Base-by-base conservation (phyloP, 2,888 invertebrate species). In the Lasius fuliginosus region DNA sequence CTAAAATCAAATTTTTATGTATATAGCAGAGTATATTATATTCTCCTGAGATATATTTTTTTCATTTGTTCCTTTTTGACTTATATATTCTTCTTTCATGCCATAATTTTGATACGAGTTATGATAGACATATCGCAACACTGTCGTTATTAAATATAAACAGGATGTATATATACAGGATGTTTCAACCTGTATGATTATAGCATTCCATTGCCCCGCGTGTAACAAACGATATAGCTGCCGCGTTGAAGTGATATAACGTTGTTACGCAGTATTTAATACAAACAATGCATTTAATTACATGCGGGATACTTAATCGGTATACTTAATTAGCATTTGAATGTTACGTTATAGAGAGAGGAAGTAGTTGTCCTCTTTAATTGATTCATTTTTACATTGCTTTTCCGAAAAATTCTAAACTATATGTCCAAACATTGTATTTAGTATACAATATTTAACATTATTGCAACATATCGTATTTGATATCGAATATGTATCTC, bases 351-450 rank as follows among this genome's bases (percentile, higher is more conserved):
- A n/a, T 53, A 73, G 65, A 69, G 68, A 69, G 65, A 81, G 74
- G 18, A 74, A 65, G 60, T 65, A 79, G 42, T 46, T 69, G 36
- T 74, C 30, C 76, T n/a, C 58, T 53, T 77, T 42, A 77, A 77
- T 64, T 73, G 69, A 74, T 85, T 71, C 69, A 77, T 81, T 84
- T 87, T 86, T 83, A 81, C 73, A 46, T 84, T 82, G 56, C 58
- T 27, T 81, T 86, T 84, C 46, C 5, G 33, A 82, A 46, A 49
- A 15, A 56, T n/a, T 79, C 56, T 11, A 77, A 76, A 36, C 46
- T 65, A 36, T n/a, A 42, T 40, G 15, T 46, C 46, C 18, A 46
- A 49, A 53, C n/a, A n/a, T n/a, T 69, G 18, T 42, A 58, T 77
- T 56, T 49, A 49, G 4, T 77, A 77, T 23, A 46, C 60, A 79